Evolutionary conservation across 2,888 invertebrate genomes (phyloP), one percentile per base, ranked within the genome.

Genomic region (Chelonus formosanus): DNA sequence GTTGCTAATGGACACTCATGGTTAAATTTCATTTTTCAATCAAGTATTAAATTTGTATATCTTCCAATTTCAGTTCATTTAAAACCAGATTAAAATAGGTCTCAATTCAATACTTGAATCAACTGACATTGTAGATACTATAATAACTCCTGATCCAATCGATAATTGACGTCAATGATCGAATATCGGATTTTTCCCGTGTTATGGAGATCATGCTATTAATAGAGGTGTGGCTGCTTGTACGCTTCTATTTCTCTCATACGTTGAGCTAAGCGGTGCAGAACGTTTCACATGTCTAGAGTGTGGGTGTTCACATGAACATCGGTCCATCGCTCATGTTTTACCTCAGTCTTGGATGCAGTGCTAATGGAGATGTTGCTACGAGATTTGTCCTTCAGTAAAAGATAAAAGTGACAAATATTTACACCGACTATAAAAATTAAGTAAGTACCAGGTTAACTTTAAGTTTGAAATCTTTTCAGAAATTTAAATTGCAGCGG

Each of bases 301-400:
- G 67, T 67, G 71, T 70, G 63, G 70, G 68, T 65, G 70, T 60
- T 63, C 50, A 67, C 68, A 62, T 54, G 47, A 47, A 65, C 63
- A 67, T 36, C 32, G 65, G 60, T 65, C 59, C 60, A 65, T 35
- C 48, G 31, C 5, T 5, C 10, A 36, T 32, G 65, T 71, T 73
- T 74, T 71, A 70, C 60, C 47, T 64, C 63, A 70, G 67, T 69
- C 54, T 66, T 64, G 61, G 68, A 55, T 58, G 67, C 61, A 35
- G 69, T 47, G 20, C 40, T 5, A 5, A 6, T 63, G 56, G 55
- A 40, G 20, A 8, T 50, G 20, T 47, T 57, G 10, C 3, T 5
- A 48, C 20, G 48, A 8, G 44, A 44, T 44, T 44, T 8, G 7
- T 44, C n/a, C 5, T 44, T 44, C 7, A 44, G 44, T 44, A 44